phyloP scores from a whole-genome alignment of 2,113 vertebrate genomes.

The Hippocampus mohnikei region DNA sequence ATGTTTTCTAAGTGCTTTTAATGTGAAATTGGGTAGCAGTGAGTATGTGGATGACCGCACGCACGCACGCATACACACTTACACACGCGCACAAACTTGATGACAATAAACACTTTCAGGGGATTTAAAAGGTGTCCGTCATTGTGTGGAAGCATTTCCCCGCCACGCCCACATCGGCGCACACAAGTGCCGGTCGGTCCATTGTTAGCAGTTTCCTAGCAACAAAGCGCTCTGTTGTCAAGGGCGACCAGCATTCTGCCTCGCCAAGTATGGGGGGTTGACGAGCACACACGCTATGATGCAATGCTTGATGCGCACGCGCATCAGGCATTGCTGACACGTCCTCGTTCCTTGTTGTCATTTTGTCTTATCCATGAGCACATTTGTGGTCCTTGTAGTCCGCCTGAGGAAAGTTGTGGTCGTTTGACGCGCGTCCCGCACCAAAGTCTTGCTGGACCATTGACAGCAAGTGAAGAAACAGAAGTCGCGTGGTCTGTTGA shows the following conservation, averaged over 20 bases:
- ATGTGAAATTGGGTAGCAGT: background rate
- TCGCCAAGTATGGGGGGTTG: constrained; percentile 46
- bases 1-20: background rate
- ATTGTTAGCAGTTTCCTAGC: constrained; percentile 70
- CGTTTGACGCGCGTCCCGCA: constrained; percentile 12
- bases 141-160: constrained; percentile 3
- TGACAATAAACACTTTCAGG: background rate
- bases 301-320: constrained; percentile 47
- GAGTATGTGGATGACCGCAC: background rate
- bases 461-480: background rate
- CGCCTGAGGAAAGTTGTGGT: constrained; percentile 42
- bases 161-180: constrained; percentile 56
- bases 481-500: background rate
- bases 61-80: background rate
- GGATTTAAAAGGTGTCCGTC: background rate
- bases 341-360: background rate
- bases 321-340: background rate
- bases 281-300: constrained; percentile 45
- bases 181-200: constrained; percentile 45
- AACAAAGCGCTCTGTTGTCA: constrained; percentile 64
- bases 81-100: background rate
- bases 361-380: background rate
- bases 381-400: constrained; percentile 53
- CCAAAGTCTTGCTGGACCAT: background rate
- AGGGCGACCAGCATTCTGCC: constrained; percentile 53